These are phyloP conservation scores for Drosophila ochracea DNA, from an alignment of 2,888 invertebrate species.

Conservation along the genomic window DNA sequence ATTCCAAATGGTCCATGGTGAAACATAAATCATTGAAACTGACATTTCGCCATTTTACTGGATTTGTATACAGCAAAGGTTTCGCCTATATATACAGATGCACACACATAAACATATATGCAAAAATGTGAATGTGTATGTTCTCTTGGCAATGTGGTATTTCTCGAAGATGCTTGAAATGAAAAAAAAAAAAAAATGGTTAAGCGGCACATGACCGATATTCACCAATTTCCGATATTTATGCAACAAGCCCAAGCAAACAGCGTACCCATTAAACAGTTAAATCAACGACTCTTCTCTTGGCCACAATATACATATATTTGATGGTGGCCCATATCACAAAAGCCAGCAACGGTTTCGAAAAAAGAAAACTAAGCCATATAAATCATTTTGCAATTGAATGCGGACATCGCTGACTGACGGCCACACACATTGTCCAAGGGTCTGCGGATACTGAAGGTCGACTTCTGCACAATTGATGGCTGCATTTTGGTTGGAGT, in stretches of 20 bases:
- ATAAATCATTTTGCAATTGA: conserved; percentile 84
- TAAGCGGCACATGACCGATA: conserved; percentile 32
- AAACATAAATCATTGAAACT: conserved; percentile 84
- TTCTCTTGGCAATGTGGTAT: conserved; percentile 28
- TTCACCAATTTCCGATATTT: conserved; percentile 20
- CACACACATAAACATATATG: conserved; percentile 3
- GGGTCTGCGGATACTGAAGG: background rate
- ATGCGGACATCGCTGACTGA: conserved; percentile 54
- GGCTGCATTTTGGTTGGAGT: conserved; percentile 11
- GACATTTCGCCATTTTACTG: conserved; percentile 82
- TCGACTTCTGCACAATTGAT: conserved; percentile 29
- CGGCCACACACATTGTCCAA: conserved; percentile 14
- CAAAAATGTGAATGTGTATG: conserved; percentile 21
- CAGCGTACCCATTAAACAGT: conserved; percentile 7
- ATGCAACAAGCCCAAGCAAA: conserved; percentile 2
- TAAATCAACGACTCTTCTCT: conserved; percentile 14
- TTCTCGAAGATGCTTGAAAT: conserved; percentile 34
- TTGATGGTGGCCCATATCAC: conserved; percentile 3
- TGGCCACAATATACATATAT: conserved; percentile 2
- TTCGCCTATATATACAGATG: conserved; percentile 3
- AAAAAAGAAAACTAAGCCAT: conserved; percentile 73
- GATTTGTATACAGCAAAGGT: conserved; percentile 57
- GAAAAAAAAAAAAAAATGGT: conserved; percentile 28
- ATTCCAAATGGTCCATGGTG: conserved; percentile 76
- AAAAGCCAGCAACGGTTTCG: conserved; percentile 23